Conservation (phyloP, 2,113 vertebrate genomes). For the Siniperca knerii region DNA sequence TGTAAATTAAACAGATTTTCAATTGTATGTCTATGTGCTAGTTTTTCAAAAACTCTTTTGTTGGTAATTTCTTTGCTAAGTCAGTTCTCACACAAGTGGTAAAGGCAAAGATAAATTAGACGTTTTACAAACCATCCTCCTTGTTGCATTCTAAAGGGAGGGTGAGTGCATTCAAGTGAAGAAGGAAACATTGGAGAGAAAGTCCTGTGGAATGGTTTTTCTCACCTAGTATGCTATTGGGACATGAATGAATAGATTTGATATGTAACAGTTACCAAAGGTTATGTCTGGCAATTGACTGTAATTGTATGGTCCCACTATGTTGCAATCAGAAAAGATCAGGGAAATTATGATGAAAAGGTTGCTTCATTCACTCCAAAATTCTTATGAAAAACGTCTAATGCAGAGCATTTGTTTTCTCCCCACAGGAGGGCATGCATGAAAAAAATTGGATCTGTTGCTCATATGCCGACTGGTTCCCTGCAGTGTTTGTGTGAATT, state of each 20-base stretch:
- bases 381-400: slow-evolving; percentile 6
- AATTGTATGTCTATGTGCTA: neutral
- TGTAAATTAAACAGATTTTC: neutral
- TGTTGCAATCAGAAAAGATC: neutral
- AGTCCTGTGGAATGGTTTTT: neutral
- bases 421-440: slow-evolving; percentile 12
- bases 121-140: neutral
- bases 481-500: slow-evolving; percentile 40
- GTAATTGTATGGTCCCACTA: neutral
- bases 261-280: neutral
- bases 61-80: neutral
- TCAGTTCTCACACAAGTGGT: neutral
- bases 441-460: neutral
- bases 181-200: neutral
- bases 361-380: neutral
- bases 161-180: neutral
- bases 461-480: slow-evolving; percentile 17
- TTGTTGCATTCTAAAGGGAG: neutral
- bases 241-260: neutral
- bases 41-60: neutral
- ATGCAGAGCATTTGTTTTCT: slow-evolving; percentile 31
- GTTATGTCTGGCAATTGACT: neutral
- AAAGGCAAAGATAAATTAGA: neutral
- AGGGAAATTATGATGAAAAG: slow-evolving; percentile 8
- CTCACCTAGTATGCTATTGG: neutral